These are phyloP conservation scores for Nymphicus hollandicus DNA, from an alignment of 2,113 vertebrate species.

Conservation along the genomic window DNA sequence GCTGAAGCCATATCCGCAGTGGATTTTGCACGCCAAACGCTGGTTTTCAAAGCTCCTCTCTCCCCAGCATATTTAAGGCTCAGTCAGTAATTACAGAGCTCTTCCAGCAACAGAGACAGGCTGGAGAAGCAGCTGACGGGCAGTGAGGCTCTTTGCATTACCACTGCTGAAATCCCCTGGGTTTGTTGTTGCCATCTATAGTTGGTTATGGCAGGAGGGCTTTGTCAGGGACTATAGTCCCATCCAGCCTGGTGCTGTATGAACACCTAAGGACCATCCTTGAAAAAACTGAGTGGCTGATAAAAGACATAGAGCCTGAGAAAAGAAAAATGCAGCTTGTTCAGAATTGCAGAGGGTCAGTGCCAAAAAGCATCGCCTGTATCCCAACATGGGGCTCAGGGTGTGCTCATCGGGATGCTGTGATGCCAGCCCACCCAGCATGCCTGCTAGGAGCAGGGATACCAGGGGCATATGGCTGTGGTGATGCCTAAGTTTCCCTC, in stretches of 20 bases:
- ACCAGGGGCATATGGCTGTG: accelerated
- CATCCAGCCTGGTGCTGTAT: neutral
- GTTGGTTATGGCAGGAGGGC: neutral
- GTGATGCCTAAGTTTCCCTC: neutral
- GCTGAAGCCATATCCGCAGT: neutral
- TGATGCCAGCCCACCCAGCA: neutral
- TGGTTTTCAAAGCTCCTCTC: neutral
- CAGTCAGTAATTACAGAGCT: neutral
- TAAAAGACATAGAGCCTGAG: neutral
- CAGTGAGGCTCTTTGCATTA: neutral
- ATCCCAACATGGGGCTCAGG: accelerated
- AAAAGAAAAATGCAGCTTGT: neutral
- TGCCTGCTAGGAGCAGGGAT: neutral
- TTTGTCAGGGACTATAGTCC: neutral
- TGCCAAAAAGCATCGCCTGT: neutral
- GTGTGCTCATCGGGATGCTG: accelerated
- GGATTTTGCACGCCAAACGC: neutral
- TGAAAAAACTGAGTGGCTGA: neutral
- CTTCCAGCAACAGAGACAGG: neutral
- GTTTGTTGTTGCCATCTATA: neutral
- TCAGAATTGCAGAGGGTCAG: neutral
- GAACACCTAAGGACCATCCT: neutral
- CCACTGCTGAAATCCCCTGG: neutral
- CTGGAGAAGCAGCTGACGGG: neutral
- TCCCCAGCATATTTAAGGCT: neutral